Base-by-base conservation (phyloP, 2,113 vertebrate genomes). In the Cottus gobio region DNA sequence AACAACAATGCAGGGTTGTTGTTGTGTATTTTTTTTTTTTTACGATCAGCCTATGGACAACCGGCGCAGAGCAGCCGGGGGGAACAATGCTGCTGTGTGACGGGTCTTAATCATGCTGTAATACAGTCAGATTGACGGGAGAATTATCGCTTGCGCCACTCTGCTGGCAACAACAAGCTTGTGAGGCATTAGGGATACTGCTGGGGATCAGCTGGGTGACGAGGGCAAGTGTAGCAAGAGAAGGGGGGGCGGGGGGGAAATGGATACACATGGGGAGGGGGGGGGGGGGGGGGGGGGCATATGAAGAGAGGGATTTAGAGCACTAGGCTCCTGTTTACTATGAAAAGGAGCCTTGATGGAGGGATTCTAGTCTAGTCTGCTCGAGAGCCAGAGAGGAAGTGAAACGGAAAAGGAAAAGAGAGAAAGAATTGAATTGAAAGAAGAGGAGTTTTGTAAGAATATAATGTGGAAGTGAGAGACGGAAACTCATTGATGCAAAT, bases 341-440 rank as follows among this genome's bases (percentile, higher is more conserved):
- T 90, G 76, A 92, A 93, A 93, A 94, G 84, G 66, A 69, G 57
- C 83, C 87, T 93, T 94, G 92, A 91, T 91, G 85, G 77, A 67
- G 73, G 73, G 79, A 86, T 64, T 90, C 67, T 76, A 57, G 74
- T 79, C 80, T 75, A 46, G 63, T 80, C 74, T 85, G 80, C 81
- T 81, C 10, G 39, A 80, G 63, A 82, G 71, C 56, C 24, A 48
- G 64, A 87, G 83, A 87, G 83, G 64, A 79, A 85, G 84, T 50
- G 24, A 79, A 61, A 80, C 62, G 31, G 28, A 76, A 52, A 28
- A 42, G 36, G 20, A 37, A 76, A 48, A 24, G 52, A 46, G 26
- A 58, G 16, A 31, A 60, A 76, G 10, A 30, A 54, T n/a, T n/a
- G n/a, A n/a, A n/a, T n/a, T 69, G 4, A 4, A 13, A 31, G 63